Conservation (phyloP, 2,888 invertebrate genomes). For the Oeneis ivallda region DNA sequence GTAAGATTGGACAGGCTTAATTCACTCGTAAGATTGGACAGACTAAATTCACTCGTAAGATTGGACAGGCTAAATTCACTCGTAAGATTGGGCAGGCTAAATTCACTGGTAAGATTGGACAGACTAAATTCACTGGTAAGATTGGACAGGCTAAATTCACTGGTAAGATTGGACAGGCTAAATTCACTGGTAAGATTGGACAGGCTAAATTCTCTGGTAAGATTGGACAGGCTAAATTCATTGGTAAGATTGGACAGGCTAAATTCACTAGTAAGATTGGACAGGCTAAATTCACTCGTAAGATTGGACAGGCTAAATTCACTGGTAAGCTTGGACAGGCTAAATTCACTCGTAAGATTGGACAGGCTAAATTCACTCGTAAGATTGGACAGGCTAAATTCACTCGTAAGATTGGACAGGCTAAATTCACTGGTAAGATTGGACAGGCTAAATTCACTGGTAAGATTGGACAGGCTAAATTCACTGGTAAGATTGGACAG, state of each 20-base stretch:
- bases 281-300: constrained; percentile 92
- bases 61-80: constrained; percentile 94
- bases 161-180: constrained; percentile 94
- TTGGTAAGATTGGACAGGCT: too few relatives aligned
- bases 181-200: too few relatives aligned
- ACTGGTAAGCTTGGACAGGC: too few relatives aligned
- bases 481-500: too few relatives aligned
- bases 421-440: too few relatives aligned
- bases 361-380: constrained; percentile 93
- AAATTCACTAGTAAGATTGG: too few relatives aligned
- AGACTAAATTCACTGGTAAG: constrained; percentile 93
- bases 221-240: constrained; percentile 94
- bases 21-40: constrained; percentile 95
- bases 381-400: constrained; percentile 94
- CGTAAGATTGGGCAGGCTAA: constrained; percentile 95
- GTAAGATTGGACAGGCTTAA: too few relatives aligned
- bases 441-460: constrained; percentile 94
- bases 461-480: constrained; percentile 94
- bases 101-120: too few relatives aligned
- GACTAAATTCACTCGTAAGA: too few relatives aligned
- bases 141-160: constrained; percentile 94
- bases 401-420: too few relatives aligned
- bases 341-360: too few relatives aligned
- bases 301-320: constrained; percentile 94
- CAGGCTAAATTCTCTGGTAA: constrained; percentile 94